Evolutionary conservation across 2,888 invertebrate species (phyloP).

Genomic region (Mesoligia furuncula): DNA sequence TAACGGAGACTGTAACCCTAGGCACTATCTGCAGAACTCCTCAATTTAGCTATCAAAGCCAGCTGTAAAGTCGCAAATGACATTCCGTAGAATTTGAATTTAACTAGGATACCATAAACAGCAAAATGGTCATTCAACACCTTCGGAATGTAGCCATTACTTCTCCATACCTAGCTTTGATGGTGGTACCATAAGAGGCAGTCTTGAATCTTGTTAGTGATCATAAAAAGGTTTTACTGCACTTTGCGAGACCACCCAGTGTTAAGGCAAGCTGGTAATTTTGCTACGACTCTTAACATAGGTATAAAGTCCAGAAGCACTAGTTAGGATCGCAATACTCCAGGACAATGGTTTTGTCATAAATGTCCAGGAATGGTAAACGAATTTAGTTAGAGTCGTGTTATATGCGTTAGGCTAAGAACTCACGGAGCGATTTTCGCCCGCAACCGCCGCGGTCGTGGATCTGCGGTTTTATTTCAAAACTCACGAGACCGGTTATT

Average conservation of each 20-base stretch:
- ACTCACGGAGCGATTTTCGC: too few relatives aligned
- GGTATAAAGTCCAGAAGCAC: neutral
- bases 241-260: slow-evolving; percentile 35
- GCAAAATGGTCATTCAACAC: slow-evolving; percentile 11
- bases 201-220: slow-evolving; percentile 16
- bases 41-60: neutral
- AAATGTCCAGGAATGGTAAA: neutral
- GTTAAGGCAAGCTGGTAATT: neutral
- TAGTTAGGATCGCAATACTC: neutral
- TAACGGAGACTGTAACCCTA: neutral
- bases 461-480: too few relatives aligned
- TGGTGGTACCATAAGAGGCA: slow-evolving; percentile 27
- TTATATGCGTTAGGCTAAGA: too few relatives aligned
- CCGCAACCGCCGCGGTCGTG: too few relatives aligned
- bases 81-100: slow-evolving; percentile 3
- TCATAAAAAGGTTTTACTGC: slow-evolving; percentile 47
- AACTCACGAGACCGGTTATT: too few relatives aligned
- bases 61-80: slow-evolving; percentile 18
- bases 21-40: neutral
- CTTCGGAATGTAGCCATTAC: slow-evolving; percentile 29
- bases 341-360: neutral
- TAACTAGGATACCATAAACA: slow-evolving; percentile 35
- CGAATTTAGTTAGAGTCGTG: too few relatives aligned
- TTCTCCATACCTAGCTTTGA: slow-evolving; percentile 20
- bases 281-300: neutral